phyloP scores from a whole-genome alignment of 2,888 invertebrate genomes.

The Mesochorus sp. region DNA sequence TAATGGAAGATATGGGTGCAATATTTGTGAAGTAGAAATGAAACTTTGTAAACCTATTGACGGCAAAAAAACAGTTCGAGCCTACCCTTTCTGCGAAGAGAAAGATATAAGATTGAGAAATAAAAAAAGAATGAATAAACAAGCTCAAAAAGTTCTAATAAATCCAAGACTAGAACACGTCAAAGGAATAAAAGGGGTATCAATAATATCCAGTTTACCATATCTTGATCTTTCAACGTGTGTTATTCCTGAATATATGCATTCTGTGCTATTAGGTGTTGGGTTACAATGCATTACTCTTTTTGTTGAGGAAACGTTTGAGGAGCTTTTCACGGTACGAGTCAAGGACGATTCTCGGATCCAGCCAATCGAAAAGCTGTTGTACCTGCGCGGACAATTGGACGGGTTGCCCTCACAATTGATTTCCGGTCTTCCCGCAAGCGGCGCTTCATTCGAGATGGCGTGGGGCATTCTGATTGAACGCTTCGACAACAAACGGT shows the following conservation, averaged over 20 bases:
- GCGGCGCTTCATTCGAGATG: no score
- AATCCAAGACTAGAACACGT: background rate
- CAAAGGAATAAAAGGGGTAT: conserved; percentile 49
- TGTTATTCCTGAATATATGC: conserved; percentile 60
- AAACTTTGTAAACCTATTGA: background rate
- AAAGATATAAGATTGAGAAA: conserved; percentile 32
- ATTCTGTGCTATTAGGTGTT: conserved; percentile 52
- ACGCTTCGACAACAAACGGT: background rate
- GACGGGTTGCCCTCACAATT: no score
- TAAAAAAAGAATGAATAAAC: conserved; percentile 39
- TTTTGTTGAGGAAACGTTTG: no score
- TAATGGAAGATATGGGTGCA: conserved; percentile 60
- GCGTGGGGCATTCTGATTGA: no score
- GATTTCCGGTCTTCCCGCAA: no score
- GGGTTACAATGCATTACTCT: conserved; percentile 41
- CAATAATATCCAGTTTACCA: conserved; percentile 52
- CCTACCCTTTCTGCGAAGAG: conserved; percentile 20
- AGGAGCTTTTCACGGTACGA: no score
- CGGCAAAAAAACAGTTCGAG: conserved; percentile 13
- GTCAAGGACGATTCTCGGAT: no score
- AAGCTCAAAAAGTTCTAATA: conserved; percentile 28
- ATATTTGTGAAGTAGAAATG: conserved; percentile 53
- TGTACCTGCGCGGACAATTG: no score
- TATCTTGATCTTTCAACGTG: conserved; percentile 44
- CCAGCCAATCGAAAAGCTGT: no score